Evolutionary conservation across 2,797 vertebrate species (phyloP), one percentile per base, ranked within the genome.

Genomic region (Sebastes hubbsi): DNA sequence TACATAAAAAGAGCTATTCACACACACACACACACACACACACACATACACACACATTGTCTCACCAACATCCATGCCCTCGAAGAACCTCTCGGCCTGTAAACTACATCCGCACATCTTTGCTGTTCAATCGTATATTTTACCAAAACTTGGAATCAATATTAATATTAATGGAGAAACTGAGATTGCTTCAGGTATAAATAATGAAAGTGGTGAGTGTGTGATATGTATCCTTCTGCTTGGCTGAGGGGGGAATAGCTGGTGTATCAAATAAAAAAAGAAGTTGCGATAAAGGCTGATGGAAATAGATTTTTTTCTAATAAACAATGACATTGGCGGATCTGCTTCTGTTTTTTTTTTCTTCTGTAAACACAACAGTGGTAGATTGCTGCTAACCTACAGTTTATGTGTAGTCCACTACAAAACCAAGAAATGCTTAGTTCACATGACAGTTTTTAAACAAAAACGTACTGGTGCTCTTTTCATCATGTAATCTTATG

Each of bases 121-220:
- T 24, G 11, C 69, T 74, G 38, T 75, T 83, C 67, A 78, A 27
- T 27, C 24, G 0, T 55, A 77, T 55, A 62, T 87, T 86, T 77
- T 25, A 87, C 80, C 84, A 64, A 83, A 88, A 81, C 63, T 66
- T 49, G 46, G 30, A 79, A 85, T 87, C 72, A 49, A 38, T 78
- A 78, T 92, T 82, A 88, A 88, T 88, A 88, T 88, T 83, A 78
- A 89, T 82, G 61, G 73, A 68, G 38, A 77, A 77, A 61, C 36
- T 46, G 68, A 82, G 59, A 82, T 71, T 58, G 59, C 58, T 72
- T 84, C 10, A 66, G 38, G 25, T 34, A 78, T 85, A 72, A 89
- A 91, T 87, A 87, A 88, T 92, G 61, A 78, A 89, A 78, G 18
- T 24, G 55, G 74, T 36, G 80, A 70, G 38, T 80, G 75, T 77